A percentile compares a stretch with the other conserved stretches of the same genome.
These are phyloP conservation scores for Chelon labrosus DNA, from an alignment of 2,797 vertebrate species.

Conservation along the genomic window DNA sequence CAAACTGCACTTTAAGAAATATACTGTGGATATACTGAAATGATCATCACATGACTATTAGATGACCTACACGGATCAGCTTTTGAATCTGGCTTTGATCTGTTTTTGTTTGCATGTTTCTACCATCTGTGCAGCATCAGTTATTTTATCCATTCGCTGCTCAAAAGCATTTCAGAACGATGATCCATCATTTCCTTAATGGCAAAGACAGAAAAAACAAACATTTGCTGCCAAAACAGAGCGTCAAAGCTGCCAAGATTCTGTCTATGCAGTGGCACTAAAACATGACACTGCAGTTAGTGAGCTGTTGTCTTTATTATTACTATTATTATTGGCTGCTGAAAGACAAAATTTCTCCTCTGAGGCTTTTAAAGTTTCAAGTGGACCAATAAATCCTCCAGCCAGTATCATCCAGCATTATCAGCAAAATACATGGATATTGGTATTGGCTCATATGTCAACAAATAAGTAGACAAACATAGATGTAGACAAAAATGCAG, in stretches of 20 bases:
- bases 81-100: constrained; percentile 25
- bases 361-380: no score
- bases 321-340: no score
- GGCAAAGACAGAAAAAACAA: background rate
- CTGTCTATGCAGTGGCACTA: background rate
- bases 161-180: constrained; percentile 10
- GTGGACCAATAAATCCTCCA: no score
- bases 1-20: background rate
- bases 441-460: no score
- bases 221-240: background rate
- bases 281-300: background rate
- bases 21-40: background rate
- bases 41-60: background rate
- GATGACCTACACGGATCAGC: constrained; percentile 10
- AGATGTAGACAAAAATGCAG: no score
- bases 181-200: constrained; percentile 8
- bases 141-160: constrained; percentile 13
- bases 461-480: background rate
- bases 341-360: no score
- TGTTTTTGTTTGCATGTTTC: constrained; percentile 42
- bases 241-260: constrained; percentile 1
- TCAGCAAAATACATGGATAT: no score
- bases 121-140: constrained; percentile 38
- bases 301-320: no score
- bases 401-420: no score